phyloP scores from a whole-genome alignment of 1,140 invertebrate species.

The Sinella curviseta region DNA sequence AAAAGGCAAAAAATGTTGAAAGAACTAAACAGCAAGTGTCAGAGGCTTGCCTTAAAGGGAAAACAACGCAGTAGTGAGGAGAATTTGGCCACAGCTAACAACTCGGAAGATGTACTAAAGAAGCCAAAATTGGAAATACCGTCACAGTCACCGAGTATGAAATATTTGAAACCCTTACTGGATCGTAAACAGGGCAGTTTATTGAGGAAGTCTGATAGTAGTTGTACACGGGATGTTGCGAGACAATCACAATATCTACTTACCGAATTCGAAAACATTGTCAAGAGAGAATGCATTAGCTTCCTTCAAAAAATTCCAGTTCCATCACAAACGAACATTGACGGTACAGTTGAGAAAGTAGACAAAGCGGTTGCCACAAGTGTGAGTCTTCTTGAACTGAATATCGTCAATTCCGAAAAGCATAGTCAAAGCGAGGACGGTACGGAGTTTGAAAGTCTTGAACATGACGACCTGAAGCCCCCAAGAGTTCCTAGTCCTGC shows the following conservation, averaged over 20 bases:
- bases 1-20: constrained; percentile 22
- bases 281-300: constrained; percentile 34
- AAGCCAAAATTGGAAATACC: background rate
- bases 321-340: background rate
- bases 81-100: background rate
- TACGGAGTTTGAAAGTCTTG: too few relatives aligned
- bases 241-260: constrained; percentile 27
- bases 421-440: background rate
- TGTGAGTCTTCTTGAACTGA: background rate
- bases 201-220: background rate
- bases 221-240: background rate
- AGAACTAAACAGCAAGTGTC: constrained; percentile 35
- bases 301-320: constrained; percentile 1
- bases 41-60: constrained; percentile 1
- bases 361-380: constrained; percentile 28
- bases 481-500: background rate
- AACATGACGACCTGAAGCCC: background rate
- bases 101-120: background rate
- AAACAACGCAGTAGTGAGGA: background rate
- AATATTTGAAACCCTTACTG: background rate
- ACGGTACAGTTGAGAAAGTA: background rate
- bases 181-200: background rate
- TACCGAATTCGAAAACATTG: constrained; percentile 41
- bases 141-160: background rate
- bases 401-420: background rate